Evolutionary conservation across 2,888 invertebrate genomes (phyloP), one percentile per base, ranked within the genome.

Genomic region (Dromius quadrimaculatus): DNA sequence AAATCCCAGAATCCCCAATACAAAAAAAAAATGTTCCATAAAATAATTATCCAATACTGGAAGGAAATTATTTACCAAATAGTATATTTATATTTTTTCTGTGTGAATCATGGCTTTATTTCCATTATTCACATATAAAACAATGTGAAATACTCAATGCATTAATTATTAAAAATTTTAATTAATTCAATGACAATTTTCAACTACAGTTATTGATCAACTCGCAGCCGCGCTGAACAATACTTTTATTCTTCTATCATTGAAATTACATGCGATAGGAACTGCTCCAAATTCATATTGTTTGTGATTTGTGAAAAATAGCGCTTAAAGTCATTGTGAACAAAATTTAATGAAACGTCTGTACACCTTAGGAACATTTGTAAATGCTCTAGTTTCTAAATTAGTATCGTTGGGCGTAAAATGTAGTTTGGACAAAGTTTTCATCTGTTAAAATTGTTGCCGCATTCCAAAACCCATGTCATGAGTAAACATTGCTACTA

Each of bases 351-450:
- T 15, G 50, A 54, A 54, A 54, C 47, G 28, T 36, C 13, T 9
- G 38, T 59, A 36, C 59, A 59, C 59, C 59, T 59, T 59, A 17
- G 38, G 15, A 20, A 36, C 38, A 38, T 59, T 59, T 59, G 5
- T 19, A 38, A 59, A 59, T 59, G 34, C 59, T 59, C 36, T 38
- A 36, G 36, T 38, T 38, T 59, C 59, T 36, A 59, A 59, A 59
- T 59, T 59, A 59, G 59, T 59, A 59, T 59, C 59, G 36, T 59
- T 38, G 59, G 38, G 59, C 19, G 59, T 59, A 59, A 59, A 59
- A 59, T 38, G 59, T 59, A 59, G 59, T 59, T 59, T 59, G 20
- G 36, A 38, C 59, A 59, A 59, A 59, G 59, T 59, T 59, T 59
- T 59, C 59, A 59, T 59, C 59, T 59, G 59, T 59, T 59, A 34